Evolutionary conservation across 2,113 vertebrate genomes (phyloP).

Genomic region (Procavia capensis): DNA sequence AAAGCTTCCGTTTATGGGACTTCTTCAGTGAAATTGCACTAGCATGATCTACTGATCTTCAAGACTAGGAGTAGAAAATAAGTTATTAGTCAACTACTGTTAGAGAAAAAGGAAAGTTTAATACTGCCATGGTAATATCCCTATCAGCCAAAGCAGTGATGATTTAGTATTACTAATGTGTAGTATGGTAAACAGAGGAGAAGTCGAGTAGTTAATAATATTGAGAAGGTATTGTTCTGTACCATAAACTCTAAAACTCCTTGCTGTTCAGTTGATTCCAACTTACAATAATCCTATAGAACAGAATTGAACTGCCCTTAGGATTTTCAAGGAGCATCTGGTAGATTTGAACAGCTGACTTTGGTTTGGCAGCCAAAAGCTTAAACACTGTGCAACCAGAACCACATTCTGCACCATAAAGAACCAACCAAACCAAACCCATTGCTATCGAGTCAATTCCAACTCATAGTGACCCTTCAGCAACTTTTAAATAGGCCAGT

Average conservation of each 20-base stretch:
- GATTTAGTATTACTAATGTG: not conserved
- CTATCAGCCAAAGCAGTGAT: not conserved
- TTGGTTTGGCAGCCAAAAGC: no score
- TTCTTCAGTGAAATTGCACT: not conserved
- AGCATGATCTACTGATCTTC: not conserved
- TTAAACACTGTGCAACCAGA: no score
- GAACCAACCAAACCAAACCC: no score
- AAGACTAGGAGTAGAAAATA: not conserved
- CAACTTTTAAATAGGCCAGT: not conserved
- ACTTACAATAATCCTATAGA: no score
- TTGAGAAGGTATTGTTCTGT: not conserved
- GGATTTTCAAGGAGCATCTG: no score
- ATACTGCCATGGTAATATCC: not conserved
- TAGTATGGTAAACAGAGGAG: not conserved
- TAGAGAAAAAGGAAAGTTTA: not conserved
- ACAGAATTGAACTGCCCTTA: no score
- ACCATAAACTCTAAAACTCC: no score
- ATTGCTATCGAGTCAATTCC: no score
- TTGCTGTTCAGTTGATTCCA: no score
- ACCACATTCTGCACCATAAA: not conserved
- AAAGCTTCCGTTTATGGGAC: not conserved
- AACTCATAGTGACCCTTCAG: no score
- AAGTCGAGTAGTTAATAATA: not conserved
- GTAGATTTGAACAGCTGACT: no score
- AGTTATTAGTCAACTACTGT: not conserved